Conservation (phyloP, 2,797 vertebrate genomes). For the Neoniphon sammara region DNA sequence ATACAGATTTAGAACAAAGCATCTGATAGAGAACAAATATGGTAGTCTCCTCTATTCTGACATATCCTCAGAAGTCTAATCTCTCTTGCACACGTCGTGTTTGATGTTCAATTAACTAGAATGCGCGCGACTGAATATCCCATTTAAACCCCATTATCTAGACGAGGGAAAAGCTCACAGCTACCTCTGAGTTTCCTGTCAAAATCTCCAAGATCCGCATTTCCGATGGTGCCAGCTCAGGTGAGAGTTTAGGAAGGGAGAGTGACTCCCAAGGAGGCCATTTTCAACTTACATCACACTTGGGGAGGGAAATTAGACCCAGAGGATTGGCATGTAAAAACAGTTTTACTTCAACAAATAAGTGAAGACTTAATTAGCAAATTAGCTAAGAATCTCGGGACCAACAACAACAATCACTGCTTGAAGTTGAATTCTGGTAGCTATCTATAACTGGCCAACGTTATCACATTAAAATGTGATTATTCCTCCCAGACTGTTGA, state of each 20-base stretch:
- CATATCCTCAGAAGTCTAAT: conserved; percentile 77
- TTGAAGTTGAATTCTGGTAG: too few species aligned
- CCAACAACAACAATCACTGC: too few species aligned
- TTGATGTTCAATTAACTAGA: conserved; percentile 81
- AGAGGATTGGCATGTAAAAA: too few species aligned
- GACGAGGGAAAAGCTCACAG: conserved; percentile 68
- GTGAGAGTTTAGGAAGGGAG: conserved; percentile 44
- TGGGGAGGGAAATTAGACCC: neutral
- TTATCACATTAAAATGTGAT: too few species aligned
- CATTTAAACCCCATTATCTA: conserved; percentile 75
- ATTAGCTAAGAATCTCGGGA: too few species aligned
- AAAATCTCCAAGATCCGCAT: conserved; percentile 69
- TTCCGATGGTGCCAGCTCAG: conserved; percentile 57
- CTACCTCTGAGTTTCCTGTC: conserved; percentile 68
- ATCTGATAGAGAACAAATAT: conserved; percentile 74
- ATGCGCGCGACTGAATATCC: conserved; percentile 76
- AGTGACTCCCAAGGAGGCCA: neutral
- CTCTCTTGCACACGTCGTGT: conserved; percentile 72
- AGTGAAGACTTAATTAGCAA: too few species aligned
- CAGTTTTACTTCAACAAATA: too few species aligned
- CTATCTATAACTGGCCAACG: too few species aligned
- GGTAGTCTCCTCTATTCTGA: conserved; percentile 68
- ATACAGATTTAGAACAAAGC: conserved; percentile 78
- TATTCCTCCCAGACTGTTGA: too few species aligned
- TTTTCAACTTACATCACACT: neutral